phyloP scores from a whole-genome alignment of 2,888 invertebrate species.

The Dyspetes luteomarginatus region DNA sequence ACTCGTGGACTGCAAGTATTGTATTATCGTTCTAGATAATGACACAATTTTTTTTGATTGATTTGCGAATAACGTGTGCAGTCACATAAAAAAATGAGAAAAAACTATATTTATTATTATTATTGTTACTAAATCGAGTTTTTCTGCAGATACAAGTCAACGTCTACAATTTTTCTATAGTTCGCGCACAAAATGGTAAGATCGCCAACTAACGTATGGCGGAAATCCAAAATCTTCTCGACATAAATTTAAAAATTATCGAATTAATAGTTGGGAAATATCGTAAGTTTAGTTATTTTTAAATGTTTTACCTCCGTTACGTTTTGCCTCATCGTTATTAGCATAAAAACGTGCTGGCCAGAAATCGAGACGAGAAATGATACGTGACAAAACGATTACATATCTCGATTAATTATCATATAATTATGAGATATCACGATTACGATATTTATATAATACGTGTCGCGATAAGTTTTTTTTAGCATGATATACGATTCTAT shows the following conservation, averaged over 20 bases:
- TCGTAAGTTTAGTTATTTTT: no score
- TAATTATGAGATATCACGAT: background rate
- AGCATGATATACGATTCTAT: no score
- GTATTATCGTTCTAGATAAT: background rate
- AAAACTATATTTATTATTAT: background rate
- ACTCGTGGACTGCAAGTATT: background rate
- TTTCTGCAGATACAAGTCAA: background rate
- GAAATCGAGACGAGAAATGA: no score
- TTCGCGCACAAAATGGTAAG: background rate
- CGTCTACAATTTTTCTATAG: background rate
- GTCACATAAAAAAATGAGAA: background rate
- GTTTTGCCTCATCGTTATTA: no score
- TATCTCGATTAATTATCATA: conserved; percentile 30
- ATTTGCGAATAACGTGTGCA: conserved; percentile 1
- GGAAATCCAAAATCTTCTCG: conserved; percentile 8
- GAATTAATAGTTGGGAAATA: no score
- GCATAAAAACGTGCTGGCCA: no score
- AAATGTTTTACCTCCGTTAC: no score
- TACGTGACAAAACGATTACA: conserved; percentile 13
- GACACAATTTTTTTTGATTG: background rate
- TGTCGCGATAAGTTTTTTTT: no score
- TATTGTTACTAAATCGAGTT: background rate
- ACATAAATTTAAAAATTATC: no score
- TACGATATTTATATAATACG: background rate
- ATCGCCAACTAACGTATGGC: conserved; percentile 2